phyloP scores from a whole-genome alignment of 2,113 vertebrate genomes.

The Noturus placidus region DNA sequence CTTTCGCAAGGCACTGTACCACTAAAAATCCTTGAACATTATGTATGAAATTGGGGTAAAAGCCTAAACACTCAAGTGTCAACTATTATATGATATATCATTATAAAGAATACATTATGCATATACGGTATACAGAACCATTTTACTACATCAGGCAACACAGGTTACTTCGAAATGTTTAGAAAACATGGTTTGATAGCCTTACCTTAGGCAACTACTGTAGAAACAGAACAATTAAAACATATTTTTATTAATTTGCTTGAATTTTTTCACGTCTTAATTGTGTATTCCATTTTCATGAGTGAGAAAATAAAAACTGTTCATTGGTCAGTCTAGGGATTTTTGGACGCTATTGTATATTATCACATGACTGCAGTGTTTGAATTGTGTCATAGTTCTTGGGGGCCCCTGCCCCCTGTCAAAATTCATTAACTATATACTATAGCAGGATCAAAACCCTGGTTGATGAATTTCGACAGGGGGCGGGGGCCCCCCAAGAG shows the following conservation, averaged over 20 bases:
- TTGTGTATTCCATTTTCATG: background rate
- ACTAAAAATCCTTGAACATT: background rate
- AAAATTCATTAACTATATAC: no score
- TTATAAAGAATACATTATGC: background rate
- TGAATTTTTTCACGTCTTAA: background rate
- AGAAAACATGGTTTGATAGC: background rate
- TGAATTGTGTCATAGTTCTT: no score
- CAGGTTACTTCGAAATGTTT: background rate
- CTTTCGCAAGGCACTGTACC: no score
- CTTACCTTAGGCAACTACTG: background rate
- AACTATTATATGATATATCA: background rate
- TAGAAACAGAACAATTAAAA: background rate
- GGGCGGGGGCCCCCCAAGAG: no score
- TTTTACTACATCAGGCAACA: background rate
- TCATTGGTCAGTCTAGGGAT: background rate
- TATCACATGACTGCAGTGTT: background rate
- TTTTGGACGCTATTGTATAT: background rate
- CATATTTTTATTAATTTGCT: background rate
- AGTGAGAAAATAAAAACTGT: background rate
- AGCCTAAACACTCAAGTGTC: background rate
- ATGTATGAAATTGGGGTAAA: background rate
- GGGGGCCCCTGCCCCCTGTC: no score
- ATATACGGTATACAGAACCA: background rate
- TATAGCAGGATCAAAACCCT: no score
- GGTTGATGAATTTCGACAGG: no score